These are phyloP conservation scores for Cybosia mesomella DNA, from an alignment of 2,888 invertebrate species.

Conservation along the genomic window DNA sequence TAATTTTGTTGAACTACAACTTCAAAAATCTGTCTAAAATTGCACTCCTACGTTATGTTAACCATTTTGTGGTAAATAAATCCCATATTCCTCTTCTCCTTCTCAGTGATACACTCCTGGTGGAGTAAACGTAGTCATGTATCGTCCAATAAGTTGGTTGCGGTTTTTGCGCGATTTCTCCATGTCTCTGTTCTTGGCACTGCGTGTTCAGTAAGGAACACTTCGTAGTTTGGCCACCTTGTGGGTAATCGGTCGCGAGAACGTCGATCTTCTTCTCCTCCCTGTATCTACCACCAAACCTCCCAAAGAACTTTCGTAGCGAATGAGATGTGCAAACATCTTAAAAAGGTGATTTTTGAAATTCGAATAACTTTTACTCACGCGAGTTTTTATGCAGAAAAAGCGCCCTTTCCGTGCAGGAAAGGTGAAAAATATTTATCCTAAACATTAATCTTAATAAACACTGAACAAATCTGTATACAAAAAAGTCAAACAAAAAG, in stretches of 20 bases:
- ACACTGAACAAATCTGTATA: neutral
- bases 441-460: neutral
- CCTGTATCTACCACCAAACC: neutral
- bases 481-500: conserved; percentile 12
- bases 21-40: no score
- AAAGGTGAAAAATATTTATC: neutral
- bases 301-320: neutral
- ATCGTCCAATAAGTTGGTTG: no score
- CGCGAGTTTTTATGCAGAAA: neutral
- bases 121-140: no score
- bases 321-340: neutral
- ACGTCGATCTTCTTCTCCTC: neutral
- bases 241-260: neutral
- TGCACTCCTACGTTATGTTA: no score
- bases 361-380: neutral
- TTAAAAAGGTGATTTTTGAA: neutral
- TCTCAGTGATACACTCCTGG: no score
- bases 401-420: neutral
- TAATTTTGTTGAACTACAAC: no score
- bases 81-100: neutral
- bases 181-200: no score
- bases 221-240: no score
- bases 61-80: no score
- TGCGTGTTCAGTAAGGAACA: no score
- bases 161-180: no score